Evolutionary conservation across 2,888 invertebrate species (phyloP), one percentile per base, ranked within the genome.

Genomic region (Sminthurinus aureus): DNA sequence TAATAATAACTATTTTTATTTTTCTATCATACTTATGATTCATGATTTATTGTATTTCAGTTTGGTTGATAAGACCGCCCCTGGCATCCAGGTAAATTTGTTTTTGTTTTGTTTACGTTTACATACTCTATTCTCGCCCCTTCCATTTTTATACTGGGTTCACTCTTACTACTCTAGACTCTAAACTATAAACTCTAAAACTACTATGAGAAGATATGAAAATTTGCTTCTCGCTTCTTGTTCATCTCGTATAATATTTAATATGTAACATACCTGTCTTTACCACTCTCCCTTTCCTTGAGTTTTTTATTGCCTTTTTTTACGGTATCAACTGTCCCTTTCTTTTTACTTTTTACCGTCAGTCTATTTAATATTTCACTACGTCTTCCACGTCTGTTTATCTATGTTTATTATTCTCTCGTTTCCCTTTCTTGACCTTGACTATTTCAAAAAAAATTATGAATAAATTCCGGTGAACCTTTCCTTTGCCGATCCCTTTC

Each of bases 21-120:
- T 4, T 38, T 38, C 6, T 38, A 38, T 38, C 38, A 6, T 38
- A 6, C 38, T 38, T 38, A 38, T 38, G 38, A 38, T 38, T 6
- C 38, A 38, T 38, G 38, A 38, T 38, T 38, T 38, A 38, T 38
- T 38, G 38, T 38, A 38, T 38, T 38, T 38, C 38, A 38, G 38
- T 24, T 83, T 85, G 38, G 86, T 86, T 73, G 86, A 86, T 79
- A 86, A 86, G 81, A 86, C 86, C 38, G 86, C 86, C 79, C 86
- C 86, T 52, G 86, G 86, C 78, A 86, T 86, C 73, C 85, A 86
- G 83, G 86, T 85, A 83, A 58, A 26, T 51, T 58, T 79, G 20
- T 58, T 22, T 58, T 76, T 38, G 38, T 38, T 38, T 38, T 20
- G 11, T 76, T n/a, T 13, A 24, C 3, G n/a, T 52, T 75, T 24